phyloP scores from a whole-genome alignment of 2,888 invertebrate species.

The Cremastinae sp. region DNA sequence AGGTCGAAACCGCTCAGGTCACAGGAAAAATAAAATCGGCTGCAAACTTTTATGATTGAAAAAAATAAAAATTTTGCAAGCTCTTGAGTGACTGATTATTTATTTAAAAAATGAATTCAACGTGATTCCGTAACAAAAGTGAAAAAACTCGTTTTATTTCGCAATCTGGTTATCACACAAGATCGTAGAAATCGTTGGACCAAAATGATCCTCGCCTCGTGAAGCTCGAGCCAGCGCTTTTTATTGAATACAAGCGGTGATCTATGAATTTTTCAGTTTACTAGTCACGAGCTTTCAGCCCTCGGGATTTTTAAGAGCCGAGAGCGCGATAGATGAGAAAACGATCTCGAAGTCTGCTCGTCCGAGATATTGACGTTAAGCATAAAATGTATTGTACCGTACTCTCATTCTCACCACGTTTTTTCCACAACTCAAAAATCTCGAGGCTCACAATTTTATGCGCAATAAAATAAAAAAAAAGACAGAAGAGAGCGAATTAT shows the following conservation, averaged over 20 bases:
- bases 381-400: slow-evolving; percentile 27
- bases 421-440: slow-evolving; percentile 11
- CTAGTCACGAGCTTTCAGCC: slow-evolving; percentile 14
- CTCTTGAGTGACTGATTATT: no score
- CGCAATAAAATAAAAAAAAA: slow-evolving; percentile 32
- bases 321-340: slow-evolving; percentile 6
- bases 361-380: slow-evolving; percentile 22
- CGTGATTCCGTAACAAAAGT: no score
- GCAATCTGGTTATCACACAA: not conserved
- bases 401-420: slow-evolving; percentile 39
- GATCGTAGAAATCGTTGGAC: not conserved
- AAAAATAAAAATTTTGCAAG: no score
- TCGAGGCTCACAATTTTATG: slow-evolving; percentile 3
- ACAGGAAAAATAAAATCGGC: slow-evolving; percentile 58
- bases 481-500: slow-evolving; percentile 22
- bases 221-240: not conserved
- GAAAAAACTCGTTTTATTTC: not conserved
- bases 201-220: not conserved
- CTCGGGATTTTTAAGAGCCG: slow-evolving; percentile 3
- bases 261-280: slow-evolving; percentile 5
- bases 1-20: slow-evolving; percentile 32
- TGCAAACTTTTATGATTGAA: not conserved
- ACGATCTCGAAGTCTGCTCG: slow-evolving; percentile 22
- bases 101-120: no score
- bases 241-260: not conserved